Base-by-base conservation (phyloP, 2,888 invertebrate species). In the Nemotelus nigrinus region DNA sequence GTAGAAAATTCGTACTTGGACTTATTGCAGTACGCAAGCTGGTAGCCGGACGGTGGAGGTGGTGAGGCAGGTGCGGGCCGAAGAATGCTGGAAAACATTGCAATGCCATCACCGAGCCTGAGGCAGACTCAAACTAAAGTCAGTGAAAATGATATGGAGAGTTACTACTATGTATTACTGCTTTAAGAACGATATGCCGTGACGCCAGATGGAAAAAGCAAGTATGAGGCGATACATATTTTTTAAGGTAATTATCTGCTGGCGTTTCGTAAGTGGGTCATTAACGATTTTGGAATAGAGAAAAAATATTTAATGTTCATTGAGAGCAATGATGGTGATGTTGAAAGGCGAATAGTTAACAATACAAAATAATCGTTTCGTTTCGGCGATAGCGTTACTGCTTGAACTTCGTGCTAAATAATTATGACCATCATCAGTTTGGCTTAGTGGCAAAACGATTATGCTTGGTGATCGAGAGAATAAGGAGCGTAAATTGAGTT, bases 261-360 rank as follows among this genome's bases (percentile, higher is more conserved):
- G 63, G 74, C 48, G 74, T 74, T 74, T 74, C 74, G 48, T 74
- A 74, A 74, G 60, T 74, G 41, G 74, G 74, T 74, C 74, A 74
- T 74, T 74, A 74, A 60, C 74, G 60, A 74, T 72, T 72, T 72
- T 58, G 57, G 60, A 74, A 48, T 60, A 43, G 43, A 74, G 25
- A 45, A 60, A 63, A 74, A 72, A n/a, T 44, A 58, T 58, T 72
- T 57, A 25, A 72, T 72, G 72, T 55, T 70, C 70, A 70, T 70
- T 70, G 55, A 39, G 3, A 43, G 55, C 10, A 41, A 45, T n/a
- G 65, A 2, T 25, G 70, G 55, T 48, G 47, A 67, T 57, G 57
- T 57, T 60, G 60, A 60, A 60, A 60, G 60, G 39, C 3, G 39
- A 7, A 41, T 60, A 41, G 60, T 60, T 39, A 60, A 60, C 25